Base-by-base conservation (phyloP, 2,113 vertebrate genomes). In the Chlamydotis undulata region DNA sequence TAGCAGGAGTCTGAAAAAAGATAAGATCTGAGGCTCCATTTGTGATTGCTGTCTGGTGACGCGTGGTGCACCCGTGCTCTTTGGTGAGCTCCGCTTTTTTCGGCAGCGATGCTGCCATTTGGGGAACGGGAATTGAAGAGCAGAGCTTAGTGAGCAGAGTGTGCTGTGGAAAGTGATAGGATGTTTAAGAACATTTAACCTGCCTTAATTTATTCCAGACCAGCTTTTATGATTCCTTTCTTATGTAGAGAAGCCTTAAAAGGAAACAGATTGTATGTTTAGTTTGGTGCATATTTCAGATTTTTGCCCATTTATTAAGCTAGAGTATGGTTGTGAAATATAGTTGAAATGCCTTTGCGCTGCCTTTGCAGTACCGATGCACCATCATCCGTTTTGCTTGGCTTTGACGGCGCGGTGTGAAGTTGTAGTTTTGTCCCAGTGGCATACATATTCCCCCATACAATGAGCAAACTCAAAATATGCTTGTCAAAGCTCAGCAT, bases 41-140 rank as follows among this genome's bases (percentile, higher is more conserved):
- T 0, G 3, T 11, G 41, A 4, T 18, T 2, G 25, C 33, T 14
- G 18, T 6, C 55, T 19, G 59, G 3, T 41, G 65, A 3, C 1
- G 4, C 0, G 1, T 4, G 35, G 49, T 57, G 43, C 22, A 4
- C 33, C 67, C 9, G 0, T 23, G 76, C 28, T 28, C 10, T 24
- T 26, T 0, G 6, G 28, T 16, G n/a, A 37, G 49, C 19, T 14
- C 35, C 0, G 8, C 37, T 25, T 37, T 74, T 41, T 41, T 15
- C 4, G 2, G 49, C 67, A 19, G 25, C 6, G 3, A 5, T 63
- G 37, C 35, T 16, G 0, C 78, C 3, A 0, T 39, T 35, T 29
- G 9, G 67, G 33, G 55, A 41, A 22, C 8, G 12, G 77, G 50
- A n/a, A 7, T 33, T 21, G 25, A 29, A 69, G 41, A 73, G 37